Percentiles rank a stretch among this genome's conserved stretches.
These are phyloP conservation scores for Amyelois transitella DNA, from an alignment of 1,140 invertebrate genomes.

Conservation along the genomic window DNA sequence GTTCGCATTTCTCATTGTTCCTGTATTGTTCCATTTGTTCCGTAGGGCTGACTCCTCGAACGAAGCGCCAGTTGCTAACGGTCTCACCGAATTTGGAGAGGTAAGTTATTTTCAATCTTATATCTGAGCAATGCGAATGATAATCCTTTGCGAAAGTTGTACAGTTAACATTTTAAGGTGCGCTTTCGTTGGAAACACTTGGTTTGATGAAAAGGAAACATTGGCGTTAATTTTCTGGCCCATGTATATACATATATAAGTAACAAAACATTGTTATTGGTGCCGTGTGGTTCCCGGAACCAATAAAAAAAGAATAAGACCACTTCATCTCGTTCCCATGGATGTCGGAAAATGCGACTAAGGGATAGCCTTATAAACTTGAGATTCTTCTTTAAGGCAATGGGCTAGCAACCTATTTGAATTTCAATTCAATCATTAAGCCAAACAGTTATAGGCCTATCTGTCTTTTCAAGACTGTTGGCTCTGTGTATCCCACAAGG, in stretches of 20 bases:
- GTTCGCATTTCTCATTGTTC: slow-evolving; percentile 23
- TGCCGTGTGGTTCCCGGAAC: too few relatives aligned
- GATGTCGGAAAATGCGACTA: too few relatives aligned
- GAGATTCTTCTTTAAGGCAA: too few relatives aligned
- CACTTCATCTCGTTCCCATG: too few relatives aligned
- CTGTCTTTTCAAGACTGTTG: too few relatives aligned
- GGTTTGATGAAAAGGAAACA: slow-evolving; percentile 12
- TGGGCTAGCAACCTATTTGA: too few relatives aligned
- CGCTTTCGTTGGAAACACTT: neutral
- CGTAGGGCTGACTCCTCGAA: slow-evolving; percentile 84
- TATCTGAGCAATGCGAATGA: neutral
- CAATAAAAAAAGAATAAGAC: too few relatives aligned
- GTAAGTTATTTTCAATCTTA: slow-evolving; percentile 61
- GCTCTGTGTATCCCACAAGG: too few relatives aligned
- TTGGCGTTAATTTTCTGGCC: neutral
- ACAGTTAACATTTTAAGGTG: neutral
- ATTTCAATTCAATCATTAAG: too few relatives aligned
- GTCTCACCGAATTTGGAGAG: slow-evolving; percentile 85
- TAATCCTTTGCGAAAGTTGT: slow-evolving; percentile 1
- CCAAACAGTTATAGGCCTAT: too few relatives aligned
- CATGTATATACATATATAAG: neutral
- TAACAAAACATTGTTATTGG: neutral
- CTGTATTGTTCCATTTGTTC: slow-evolving; percentile 49
- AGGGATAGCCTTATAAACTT: too few relatives aligned
- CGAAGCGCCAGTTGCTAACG: slow-evolving; percentile 80